phyloP scores from a whole-genome alignment of 2,113 vertebrate genomes.

The Campylorhamphus procurvoides region DNA sequence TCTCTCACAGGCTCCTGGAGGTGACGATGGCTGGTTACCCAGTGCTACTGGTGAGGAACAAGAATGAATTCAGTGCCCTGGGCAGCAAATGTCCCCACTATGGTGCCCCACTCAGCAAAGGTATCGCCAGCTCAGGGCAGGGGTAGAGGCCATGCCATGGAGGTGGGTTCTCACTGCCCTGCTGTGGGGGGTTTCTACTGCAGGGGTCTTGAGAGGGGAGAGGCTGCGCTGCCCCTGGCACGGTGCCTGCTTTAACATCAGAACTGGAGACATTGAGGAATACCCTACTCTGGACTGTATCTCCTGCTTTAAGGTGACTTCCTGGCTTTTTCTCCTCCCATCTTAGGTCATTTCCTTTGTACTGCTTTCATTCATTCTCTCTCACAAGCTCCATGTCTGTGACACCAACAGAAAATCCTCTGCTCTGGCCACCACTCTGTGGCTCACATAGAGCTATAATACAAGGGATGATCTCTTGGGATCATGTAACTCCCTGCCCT shows the following conservation, averaged over 20 bases:
- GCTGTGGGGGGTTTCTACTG: background rate
- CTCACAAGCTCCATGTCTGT: background rate
- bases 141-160: rapidly evolving
- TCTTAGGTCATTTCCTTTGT: too few relatives aligned
- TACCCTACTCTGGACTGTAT: constrained; percentile 85
- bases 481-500: background rate
- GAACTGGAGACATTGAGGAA: constrained; percentile 89
- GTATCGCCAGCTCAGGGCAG: constrained; percentile 14
- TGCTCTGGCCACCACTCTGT: background rate
- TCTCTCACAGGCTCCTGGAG: constrained; percentile 79
- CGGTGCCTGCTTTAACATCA: constrained; percentile 85
- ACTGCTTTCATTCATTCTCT: background rate
- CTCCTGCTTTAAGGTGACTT: constrained; percentile 66
- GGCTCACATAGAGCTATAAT: background rate
- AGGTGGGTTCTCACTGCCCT: background rate
- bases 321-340: background rate
- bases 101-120: constrained; percentile 82
- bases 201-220: constrained; percentile 79
- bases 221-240: constrained; percentile 88
- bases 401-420: background rate
- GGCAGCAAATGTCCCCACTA: constrained; percentile 86
- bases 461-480: background rate
- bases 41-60: constrained; percentile 79
- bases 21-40: constrained; percentile 76
- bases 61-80: constrained; percentile 79